Evolutionary conservation across 2,888 invertebrate genomes (phyloP), one percentile per base, ranked within the genome.

Genomic region (Fragum fragum): DNA sequence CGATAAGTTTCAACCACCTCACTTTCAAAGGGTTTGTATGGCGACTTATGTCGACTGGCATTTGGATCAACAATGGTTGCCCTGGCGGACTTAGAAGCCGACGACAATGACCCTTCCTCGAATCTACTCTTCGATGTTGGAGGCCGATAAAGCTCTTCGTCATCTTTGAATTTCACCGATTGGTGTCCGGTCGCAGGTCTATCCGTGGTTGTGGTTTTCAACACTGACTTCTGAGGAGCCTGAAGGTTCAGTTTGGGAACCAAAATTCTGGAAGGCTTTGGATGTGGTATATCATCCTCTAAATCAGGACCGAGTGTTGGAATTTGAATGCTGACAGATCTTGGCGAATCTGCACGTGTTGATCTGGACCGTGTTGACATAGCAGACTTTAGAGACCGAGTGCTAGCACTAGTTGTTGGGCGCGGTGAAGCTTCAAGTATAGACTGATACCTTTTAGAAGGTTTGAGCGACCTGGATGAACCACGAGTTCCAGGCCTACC

Each of bases 111-210:
- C 1, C 39, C 29, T 21, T 69, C 69, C 9, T 23, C 14, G n/a
- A 63, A 23, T 9, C 26, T 16, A 26, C 76, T 75, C 39, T 68
- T 68, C 11, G 75, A 36, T 29, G 79, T 82, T 7, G 76, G 57
- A 18, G 78, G 79, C 32, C 82, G 52, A 1, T 71, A 76, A 26
- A 47, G 76, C 5, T 39, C 70, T 21, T 66, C 55, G n/a, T 79
- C 79, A 21, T 79, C 79, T 39, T 71, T 57, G 28, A 82, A 79
- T 26, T 75, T 82, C 0, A 83, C 83, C 5, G 79, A 79, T 39
- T 83, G 79, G 18, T 79, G 73, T 28, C 76, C 79, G 5, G 73
- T 77, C 5, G 71, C 63, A 16, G 77, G 77, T 42, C n/a, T 53
- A 6, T 39, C 36, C 29, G 59, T n/a, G 18, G 59, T 39, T 14